These are phyloP conservation scores for Euplexia lucipara DNA, from an alignment of 2,888 invertebrate species.

Conservation along the genomic window DNA sequence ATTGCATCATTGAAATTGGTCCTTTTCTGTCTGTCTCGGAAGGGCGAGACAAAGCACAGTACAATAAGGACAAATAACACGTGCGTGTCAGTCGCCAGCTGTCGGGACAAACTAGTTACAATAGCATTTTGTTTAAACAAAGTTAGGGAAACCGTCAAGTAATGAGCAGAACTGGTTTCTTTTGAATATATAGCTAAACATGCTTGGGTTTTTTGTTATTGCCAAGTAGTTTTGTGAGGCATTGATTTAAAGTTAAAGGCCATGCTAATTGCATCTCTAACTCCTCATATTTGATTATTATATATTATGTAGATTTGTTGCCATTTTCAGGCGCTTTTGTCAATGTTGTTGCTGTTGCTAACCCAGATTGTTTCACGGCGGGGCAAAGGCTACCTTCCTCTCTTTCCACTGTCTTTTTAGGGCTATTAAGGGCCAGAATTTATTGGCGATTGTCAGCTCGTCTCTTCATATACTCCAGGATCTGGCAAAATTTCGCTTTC, in stretches of 20 bases:
- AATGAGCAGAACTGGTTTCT: conserved; percentile 2
- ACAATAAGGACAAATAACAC: conserved; percentile 1
- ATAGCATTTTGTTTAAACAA: neutral
- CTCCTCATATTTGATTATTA: too few species aligned
- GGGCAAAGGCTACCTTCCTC: too few species aligned
- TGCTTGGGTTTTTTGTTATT: neutral
- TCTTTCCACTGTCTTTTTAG: too few species aligned
- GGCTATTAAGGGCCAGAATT: too few species aligned
- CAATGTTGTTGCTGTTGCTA: too few species aligned
- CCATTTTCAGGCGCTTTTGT: too few species aligned
- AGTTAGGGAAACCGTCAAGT: neutral
- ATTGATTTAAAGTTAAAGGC: neutral
- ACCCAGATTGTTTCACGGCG: too few species aligned
- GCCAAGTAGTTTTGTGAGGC: neutral
- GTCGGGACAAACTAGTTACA: conserved; percentile 12
- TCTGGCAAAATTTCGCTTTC: too few species aligned
- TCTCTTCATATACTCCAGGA: too few species aligned
- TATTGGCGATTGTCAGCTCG: too few species aligned
- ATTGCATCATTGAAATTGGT: conserved; percentile 26
- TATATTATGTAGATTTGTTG: too few species aligned
- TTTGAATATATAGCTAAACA: neutral
- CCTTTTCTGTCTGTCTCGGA: neutral
- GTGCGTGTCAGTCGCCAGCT: conserved; percentile 7
- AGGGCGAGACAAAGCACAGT: neutral
- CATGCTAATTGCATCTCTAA: neutral